Percentiles rank a stretch among this genome's conserved stretches.
Evolutionary conservation across 2,888 invertebrate species (phyloP).

Genomic region (Rugalucina vietnamica): DNA sequence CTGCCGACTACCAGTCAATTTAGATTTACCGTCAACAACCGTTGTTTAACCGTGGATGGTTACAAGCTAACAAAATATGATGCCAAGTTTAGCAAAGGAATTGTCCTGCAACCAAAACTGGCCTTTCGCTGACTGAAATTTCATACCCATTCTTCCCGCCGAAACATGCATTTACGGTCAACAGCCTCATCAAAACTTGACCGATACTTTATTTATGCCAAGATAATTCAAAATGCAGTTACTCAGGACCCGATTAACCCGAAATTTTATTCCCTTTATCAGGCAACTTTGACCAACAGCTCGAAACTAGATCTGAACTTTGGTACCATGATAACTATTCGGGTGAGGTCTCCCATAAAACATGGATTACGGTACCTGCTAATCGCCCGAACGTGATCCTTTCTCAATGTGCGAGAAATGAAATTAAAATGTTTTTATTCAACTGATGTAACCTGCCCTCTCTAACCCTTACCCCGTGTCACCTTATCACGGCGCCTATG

Average conservation of each 20-base stretch:
- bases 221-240: neutral
- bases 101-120: no score
- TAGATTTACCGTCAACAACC: no score
- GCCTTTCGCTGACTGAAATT: no score
- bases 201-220: conserved; percentile 1
- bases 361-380: conserved; percentile 12
- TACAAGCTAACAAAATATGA: no score
- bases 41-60: no score
- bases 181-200: neutral
- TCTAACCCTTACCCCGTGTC: neutral
- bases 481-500: neutral
- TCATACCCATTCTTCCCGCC: no score
- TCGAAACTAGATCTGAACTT: conserved; percentile 8
- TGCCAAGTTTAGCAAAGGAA: no score
- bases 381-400: neutral
- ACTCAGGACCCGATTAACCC: conserved; percentile 10
- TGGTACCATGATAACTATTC: neutral
- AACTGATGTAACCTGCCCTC: neutral
- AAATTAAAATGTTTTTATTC: neutral
- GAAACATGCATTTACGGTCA: no score
- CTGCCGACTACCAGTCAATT: no score
- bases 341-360: conserved; percentile 1
- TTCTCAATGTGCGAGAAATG: neutral
- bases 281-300: conserved; percentile 27
- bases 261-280: conserved; percentile 8